phyloP scores from a whole-genome alignment of 1,140 invertebrate genomes.

The Drosophila gunungcola region DNA sequence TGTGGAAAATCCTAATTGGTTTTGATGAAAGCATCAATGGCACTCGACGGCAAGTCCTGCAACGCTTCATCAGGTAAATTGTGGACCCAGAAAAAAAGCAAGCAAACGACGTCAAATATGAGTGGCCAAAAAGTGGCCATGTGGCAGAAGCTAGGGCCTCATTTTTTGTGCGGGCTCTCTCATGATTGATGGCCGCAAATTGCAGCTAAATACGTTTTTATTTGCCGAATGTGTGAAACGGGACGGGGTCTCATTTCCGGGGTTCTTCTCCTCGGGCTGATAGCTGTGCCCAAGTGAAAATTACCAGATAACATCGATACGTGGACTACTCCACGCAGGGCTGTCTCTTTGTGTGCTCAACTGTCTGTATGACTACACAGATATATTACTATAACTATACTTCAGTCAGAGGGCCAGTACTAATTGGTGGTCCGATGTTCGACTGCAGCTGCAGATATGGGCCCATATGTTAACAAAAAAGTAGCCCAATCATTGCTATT shows the following conservation, averaged over 20 bases:
- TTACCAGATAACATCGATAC: constrained; percentile 49
- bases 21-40: constrained; percentile 80
- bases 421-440: constrained; percentile 33
- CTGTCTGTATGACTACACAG: constrained; percentile 6
- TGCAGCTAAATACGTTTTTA: constrained; percentile 82
- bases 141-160: constrained; percentile 66
- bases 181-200: constrained; percentile 79
- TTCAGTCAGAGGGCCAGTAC: constrained; percentile 4
- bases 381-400: constrained; percentile 1
- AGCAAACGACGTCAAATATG: constrained; percentile 44
- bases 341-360: constrained; percentile 30
- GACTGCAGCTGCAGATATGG: constrained; percentile 17
- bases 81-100: constrained; percentile 26
- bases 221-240: constrained; percentile 62
- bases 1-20: constrained; percentile 82
- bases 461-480: constrained; percentile 35
- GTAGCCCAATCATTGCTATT: constrained; percentile 18
- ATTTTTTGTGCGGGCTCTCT: constrained; percentile 32
- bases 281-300: constrained; percentile 31
- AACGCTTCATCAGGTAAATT: constrained; percentile 80
- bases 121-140: constrained; percentile 70
- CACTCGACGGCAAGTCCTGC: constrained; percentile 34
- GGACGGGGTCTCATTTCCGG: constrained; percentile 50
- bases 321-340: constrained; percentile 36
- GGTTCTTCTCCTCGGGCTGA: constrained; percentile 24